These are phyloP conservation scores for Orientallactaga sibirica DNA, from an alignment of 2,797 vertebrate species.

Conservation along the genomic window DNA sequence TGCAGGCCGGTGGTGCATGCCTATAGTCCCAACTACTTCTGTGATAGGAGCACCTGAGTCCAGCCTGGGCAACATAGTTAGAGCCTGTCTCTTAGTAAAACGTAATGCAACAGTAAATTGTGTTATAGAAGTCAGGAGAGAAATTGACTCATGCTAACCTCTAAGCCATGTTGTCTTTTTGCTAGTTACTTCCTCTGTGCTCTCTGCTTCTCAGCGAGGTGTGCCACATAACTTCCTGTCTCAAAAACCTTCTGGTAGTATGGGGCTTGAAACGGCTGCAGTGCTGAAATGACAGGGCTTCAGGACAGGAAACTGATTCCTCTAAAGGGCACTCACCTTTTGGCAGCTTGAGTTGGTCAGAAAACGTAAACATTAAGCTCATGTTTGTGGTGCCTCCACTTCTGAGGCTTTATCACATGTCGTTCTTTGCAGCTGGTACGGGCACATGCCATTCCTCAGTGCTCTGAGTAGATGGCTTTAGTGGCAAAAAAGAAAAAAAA, in stretches of 20 bases:
- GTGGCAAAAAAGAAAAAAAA: neutral
- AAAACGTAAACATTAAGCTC: constrained; percentile 47
- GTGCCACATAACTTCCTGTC: constrained; percentile 76
- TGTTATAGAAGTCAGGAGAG: neutral
- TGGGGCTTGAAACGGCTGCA: constrained; percentile 65
- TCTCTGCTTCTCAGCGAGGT: constrained; percentile 51
- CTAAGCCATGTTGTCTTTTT: neutral
- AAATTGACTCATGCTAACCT: neutral
- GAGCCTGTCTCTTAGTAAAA: neutral
- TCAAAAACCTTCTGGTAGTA: constrained; percentile 20
- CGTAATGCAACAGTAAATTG: neutral
- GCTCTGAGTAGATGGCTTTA: constrained; percentile 45
- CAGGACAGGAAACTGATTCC: constrained; percentile 58
- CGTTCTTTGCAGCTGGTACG: constrained; percentile 48
- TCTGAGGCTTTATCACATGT: constrained; percentile 58
- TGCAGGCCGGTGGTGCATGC: neutral
- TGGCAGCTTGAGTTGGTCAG: constrained; percentile 46
- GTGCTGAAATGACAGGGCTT: constrained; percentile 52
- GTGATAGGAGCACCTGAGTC: neutral
- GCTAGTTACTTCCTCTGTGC: constrained; percentile 57
- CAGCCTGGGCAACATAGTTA: neutral
- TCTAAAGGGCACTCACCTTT: constrained; percentile 36
- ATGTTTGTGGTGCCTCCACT: neutral
- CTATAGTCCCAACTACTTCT: neutral
- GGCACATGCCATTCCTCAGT: constrained; percentile 52